These are phyloP conservation scores for Mastomys natalensis DNA, from an alignment of 2,113 vertebrate genomes.

Conservation along the genomic window DNA sequence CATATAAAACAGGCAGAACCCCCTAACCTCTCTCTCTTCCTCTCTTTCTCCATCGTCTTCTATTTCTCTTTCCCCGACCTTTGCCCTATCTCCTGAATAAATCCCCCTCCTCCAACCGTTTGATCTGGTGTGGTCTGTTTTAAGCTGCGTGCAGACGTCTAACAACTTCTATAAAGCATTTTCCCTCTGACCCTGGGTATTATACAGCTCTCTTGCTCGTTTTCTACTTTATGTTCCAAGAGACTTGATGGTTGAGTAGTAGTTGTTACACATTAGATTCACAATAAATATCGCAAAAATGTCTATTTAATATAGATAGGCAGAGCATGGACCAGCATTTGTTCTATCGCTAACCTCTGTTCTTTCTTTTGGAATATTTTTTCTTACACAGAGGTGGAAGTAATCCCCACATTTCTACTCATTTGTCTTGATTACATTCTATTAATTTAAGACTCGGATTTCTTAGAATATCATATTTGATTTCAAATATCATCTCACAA, in stretches of 20 bases:
- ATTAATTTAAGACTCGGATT: not conserved
- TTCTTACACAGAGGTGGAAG: not conserved
- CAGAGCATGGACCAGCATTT: not conserved
- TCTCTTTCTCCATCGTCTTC: too few relatives aligned
- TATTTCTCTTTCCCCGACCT: too few relatives aligned
- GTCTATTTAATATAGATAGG: not conserved
- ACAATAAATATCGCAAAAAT: slow-evolving; percentile 1
- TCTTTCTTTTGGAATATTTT: slow-evolving; percentile 33
- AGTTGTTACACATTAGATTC: not conserved
- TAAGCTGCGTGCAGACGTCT: too few relatives aligned
- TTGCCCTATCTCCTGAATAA: too few relatives aligned
- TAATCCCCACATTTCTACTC: not conserved
- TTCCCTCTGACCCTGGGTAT: not conserved
- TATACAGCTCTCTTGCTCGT: not conserved
- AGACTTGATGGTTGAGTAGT: not conserved
- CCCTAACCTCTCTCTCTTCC: too few relatives aligned
- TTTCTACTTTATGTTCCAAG: not conserved
- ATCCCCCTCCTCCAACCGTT: too few relatives aligned
- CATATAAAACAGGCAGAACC: too few relatives aligned
- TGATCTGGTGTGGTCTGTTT: too few relatives aligned
- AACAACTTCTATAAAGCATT: not conserved
- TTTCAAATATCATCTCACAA: slow-evolving; percentile 18
- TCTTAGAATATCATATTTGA: slow-evolving; percentile 27
- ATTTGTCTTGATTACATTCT: slow-evolving; percentile 23
- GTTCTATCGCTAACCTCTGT: not conserved